Percentiles rank a stretch among this genome's conserved stretches.
These are phyloP conservation scores for Agrilus mali DNA, from an alignment of 2,888 invertebrate species.

Conservation along the genomic window DNA sequence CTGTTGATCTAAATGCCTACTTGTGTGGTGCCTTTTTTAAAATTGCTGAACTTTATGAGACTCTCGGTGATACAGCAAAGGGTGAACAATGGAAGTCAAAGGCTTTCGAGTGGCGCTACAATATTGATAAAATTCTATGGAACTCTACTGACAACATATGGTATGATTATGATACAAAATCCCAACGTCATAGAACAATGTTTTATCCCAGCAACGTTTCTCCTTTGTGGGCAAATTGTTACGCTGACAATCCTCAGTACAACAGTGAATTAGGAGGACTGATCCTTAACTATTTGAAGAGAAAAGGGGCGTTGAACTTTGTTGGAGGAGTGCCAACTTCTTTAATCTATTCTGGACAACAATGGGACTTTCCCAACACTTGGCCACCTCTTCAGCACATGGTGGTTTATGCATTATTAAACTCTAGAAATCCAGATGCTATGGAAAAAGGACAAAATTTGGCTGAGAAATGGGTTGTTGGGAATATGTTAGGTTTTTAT, in stretches of 20 bases:
- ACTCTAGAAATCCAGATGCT: slow-evolving; percentile 42
- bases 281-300: slow-evolving; percentile 41
- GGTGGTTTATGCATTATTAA: slow-evolving; percentile 53
- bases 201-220: slow-evolving; percentile 62
- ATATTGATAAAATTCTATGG: slow-evolving; percentile 62
- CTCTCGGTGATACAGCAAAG: slow-evolving; percentile 37
- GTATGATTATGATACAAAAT: slow-evolving; percentile 62
- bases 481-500: slow-evolving; percentile 50
- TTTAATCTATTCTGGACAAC: slow-evolving; percentile 50
- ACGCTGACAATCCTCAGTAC: slow-evolving; percentile 10
- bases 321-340: slow-evolving; percentile 61
- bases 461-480: slow-evolving; percentile 55
- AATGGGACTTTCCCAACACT: slow-evolving; percentile 76
- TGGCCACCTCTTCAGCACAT: slow-evolving; percentile 77
- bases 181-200: slow-evolving; percentile 43
- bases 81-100: slow-evolving; percentile 39
- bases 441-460: slow-evolving; percentile 46
- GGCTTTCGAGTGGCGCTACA: slow-evolving; percentile 43
- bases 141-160: slow-evolving; percentile 61
- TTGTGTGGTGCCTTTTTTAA: slow-evolving; percentile 55
- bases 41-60: slow-evolving; percentile 45
- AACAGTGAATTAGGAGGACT: slow-evolving; percentile 33
- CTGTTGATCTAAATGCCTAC: slow-evolving; percentile 73
- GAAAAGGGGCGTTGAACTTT: slow-evolving; percentile 36
- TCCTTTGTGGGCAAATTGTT: slow-evolving; percentile 54